Evolutionary conservation across 2,797 vertebrate genomes (phyloP).

Genomic region (Coccyzus lansbergi): DNA sequence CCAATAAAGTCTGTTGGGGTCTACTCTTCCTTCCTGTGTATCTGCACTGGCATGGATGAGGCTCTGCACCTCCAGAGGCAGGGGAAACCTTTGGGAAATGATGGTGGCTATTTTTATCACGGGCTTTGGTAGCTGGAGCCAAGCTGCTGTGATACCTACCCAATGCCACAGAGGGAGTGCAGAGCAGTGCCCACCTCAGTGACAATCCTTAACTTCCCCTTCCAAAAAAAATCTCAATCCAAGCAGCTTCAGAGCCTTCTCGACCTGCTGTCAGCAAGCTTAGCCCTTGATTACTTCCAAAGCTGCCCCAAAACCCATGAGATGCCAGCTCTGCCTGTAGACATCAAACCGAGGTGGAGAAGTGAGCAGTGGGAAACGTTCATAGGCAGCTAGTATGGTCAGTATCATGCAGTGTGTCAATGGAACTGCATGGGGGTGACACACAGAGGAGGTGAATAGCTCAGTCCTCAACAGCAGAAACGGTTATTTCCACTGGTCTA

Average conservation of each 20-base stretch:
- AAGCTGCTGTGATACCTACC: background rate
- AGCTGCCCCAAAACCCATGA: background rate
- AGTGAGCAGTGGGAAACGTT: accelerated
- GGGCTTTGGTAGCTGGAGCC: background rate
- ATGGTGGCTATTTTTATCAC: background rate
- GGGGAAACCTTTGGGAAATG: background rate
- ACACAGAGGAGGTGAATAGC: accelerated
- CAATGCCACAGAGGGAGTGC: accelerated
- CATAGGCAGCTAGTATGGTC: background rate
- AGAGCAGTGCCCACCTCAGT: accelerated
- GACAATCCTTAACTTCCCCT: background rate
- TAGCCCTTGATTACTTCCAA: background rate
- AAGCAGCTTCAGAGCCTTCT: background rate
- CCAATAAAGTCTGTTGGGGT: conserved; percentile 44
- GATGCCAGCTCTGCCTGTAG: background rate
- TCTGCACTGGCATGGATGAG: background rate
- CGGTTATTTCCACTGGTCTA: background rate
- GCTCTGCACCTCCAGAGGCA: accelerated
- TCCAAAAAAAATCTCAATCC: background rate
- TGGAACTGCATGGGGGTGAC: accelerated
- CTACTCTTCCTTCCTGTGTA: background rate
- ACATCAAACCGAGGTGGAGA: background rate
- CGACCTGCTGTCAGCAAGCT: background rate
- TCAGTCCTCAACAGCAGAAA: background rate
- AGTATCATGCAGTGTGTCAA: accelerated